phyloP scores from a whole-genome alignment of 2,888 invertebrate genomes.

The Aquatica leii region DNA sequence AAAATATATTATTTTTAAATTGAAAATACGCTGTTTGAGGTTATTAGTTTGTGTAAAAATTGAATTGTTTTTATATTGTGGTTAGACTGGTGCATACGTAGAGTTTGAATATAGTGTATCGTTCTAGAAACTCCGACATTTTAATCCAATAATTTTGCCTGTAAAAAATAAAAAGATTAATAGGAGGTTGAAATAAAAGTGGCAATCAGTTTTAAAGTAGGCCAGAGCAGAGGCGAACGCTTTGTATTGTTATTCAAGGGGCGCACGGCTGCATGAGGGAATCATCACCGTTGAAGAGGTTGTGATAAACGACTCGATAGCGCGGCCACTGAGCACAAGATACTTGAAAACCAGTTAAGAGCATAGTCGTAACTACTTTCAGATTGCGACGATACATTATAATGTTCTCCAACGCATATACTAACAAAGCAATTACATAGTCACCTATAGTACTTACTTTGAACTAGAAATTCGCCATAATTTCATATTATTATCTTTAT shows the following conservation, averaged over 20 bases:
- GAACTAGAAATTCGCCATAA: slow-evolving; percentile 24
- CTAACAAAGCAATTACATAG: slow-evolving; percentile 35
- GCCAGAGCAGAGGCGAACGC: slow-evolving; percentile 36
- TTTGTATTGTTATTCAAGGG: slow-evolving; percentile 52
- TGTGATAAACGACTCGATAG: slow-evolving; percentile 52
- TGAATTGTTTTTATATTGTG: slow-evolving; percentile 10
- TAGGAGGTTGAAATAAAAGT: slow-evolving; percentile 37
- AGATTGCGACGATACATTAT: slow-evolving; percentile 20
- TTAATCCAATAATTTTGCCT: slow-evolving; percentile 32
- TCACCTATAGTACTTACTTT: slow-evolving; percentile 30
- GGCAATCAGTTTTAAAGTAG: slow-evolving; percentile 38
- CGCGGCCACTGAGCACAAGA: slow-evolving; percentile 39
- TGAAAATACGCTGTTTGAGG: slow-evolving; percentile 14
- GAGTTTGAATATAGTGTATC: background rate
- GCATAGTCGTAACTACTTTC: slow-evolving; percentile 35
- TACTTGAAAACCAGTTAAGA: slow-evolving; percentile 38
- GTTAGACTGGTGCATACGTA: background rate
- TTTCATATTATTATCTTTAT: slow-evolving; percentile 19
- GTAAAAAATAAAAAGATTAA: slow-evolving; percentile 37
- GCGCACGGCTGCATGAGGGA: slow-evolving; percentile 47
- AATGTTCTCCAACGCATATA: slow-evolving; percentile 27
- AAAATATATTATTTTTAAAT: slow-evolving; percentile 31
- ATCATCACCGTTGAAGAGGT: slow-evolving; percentile 52
- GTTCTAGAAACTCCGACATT: background rate
- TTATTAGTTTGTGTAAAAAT: slow-evolving; percentile 11